A percentile compares a stretch with the other conserved stretches of the same genome.
Conservation (phyloP, 1,140 invertebrate genomes). For the Aphaenogaster rudis region DNA sequence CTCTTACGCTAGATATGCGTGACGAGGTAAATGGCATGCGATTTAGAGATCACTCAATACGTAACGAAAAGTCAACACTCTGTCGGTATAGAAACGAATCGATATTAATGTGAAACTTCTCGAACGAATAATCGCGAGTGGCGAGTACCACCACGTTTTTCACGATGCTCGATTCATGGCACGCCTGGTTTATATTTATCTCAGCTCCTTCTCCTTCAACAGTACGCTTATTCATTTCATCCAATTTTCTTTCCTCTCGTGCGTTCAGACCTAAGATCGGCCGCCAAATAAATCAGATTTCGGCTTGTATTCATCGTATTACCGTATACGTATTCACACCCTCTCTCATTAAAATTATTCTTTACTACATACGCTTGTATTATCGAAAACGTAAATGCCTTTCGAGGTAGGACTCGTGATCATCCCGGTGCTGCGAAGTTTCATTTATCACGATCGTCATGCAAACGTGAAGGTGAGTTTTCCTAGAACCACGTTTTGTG, state of each 20-base stretch:
- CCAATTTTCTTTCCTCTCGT: background rate
- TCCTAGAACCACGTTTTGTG: background rate
- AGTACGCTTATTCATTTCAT: background rate
- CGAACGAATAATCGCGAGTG: slow-evolving; percentile 5
- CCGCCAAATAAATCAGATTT: slow-evolving; percentile 32
- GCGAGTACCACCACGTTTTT: background rate
- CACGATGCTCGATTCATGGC: background rate
- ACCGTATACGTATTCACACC: slow-evolving; percentile 34
- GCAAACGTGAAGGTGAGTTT: background rate
- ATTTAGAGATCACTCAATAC: slow-evolving; percentile 52
- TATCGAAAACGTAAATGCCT: slow-evolving; percentile 41
- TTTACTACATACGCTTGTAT: slow-evolving; percentile 29
- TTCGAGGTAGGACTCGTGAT: slow-evolving; percentile 32
- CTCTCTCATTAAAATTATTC: slow-evolving; percentile 20
- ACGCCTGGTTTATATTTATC: background rate
- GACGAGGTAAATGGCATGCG: slow-evolving; percentile 59
- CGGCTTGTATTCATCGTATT: slow-evolving; percentile 5
- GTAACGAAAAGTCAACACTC: slow-evolving; percentile 5
- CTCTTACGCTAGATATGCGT: slow-evolving; percentile 39
- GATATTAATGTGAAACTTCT: slow-evolving; percentile 19
- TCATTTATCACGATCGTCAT: slow-evolving; percentile 4
- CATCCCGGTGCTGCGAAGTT: background rate
- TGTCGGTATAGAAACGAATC: slow-evolving; percentile 19
- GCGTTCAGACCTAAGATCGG: slow-evolving; percentile 7
- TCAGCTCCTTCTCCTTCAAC: background rate